These are phyloP conservation scores for Stratiolaelaps scimitus DNA, from an alignment of 1,140 invertebrate genomes.

Conservation along the genomic window DNA sequence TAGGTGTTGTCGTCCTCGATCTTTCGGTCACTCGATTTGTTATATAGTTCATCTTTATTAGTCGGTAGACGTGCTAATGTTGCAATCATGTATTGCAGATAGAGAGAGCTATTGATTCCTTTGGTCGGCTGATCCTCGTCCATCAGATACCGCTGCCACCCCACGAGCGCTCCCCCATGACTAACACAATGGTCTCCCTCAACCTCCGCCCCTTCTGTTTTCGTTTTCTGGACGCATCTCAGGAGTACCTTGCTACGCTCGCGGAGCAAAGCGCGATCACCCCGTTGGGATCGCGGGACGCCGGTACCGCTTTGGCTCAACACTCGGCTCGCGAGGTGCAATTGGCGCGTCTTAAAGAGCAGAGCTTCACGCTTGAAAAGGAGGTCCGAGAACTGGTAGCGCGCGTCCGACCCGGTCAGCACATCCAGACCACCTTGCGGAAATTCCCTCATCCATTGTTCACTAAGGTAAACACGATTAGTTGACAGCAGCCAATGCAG, in stretches of 20 bases:
- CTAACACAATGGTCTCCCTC: too few species aligned
- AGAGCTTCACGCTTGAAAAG: slow-evolving; percentile 4
- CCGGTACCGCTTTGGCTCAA: slow-evolving; percentile 6
- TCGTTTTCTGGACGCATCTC: too few species aligned
- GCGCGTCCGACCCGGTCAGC: neutral
- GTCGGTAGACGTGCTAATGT: too few species aligned
- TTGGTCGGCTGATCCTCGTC: too few species aligned
- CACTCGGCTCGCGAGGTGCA: neutral
- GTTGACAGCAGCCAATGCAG: neutral
- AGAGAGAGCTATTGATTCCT: too few species aligned
- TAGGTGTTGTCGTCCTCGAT: too few species aligned
- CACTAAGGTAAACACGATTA: slow-evolving; percentile 4
- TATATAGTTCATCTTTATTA: too few species aligned
- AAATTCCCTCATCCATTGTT: slow-evolving; percentile 21
- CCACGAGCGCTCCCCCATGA: too few species aligned
- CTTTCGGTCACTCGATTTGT: too few species aligned
- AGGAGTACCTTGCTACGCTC: slow-evolving; percentile 17
- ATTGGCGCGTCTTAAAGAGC: slow-evolving; percentile 7
- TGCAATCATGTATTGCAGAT: too few species aligned
- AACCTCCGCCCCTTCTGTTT: too few species aligned
- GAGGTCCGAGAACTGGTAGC: slow-evolving; percentile 4
- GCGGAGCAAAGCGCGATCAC: slow-evolving; percentile 4
- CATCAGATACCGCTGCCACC: too few species aligned
- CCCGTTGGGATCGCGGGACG: neutral
- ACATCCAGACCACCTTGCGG: neutral